phyloP scores from a whole-genome alignment of 1,140 invertebrate species.

The Anthonomus grandis region DNA sequence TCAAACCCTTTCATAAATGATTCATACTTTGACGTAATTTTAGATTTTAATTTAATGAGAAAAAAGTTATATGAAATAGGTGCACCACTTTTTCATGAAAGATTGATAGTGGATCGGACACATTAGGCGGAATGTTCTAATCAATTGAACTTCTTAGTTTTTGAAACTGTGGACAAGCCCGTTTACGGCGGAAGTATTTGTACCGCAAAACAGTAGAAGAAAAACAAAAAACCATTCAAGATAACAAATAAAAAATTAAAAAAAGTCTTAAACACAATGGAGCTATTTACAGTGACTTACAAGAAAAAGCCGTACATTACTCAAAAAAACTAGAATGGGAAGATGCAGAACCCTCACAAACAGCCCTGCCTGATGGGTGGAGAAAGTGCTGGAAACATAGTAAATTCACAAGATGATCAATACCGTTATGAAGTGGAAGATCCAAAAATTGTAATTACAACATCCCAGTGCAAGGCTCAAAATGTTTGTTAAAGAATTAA shows the following conservation, averaged over 20 bases:
- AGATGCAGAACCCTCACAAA: conserved; percentile 74
- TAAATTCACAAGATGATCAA: conserved; percentile 87
- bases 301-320: conserved; percentile 73
- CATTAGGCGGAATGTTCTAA: too few relatives aligned
- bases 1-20: too few relatives aligned
- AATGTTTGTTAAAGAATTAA: conserved; percentile 96
- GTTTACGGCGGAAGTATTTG: conserved; percentile 89
- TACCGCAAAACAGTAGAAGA: conserved; percentile 90
- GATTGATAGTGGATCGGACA: too few relatives aligned
- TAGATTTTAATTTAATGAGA: too few relatives aligned
- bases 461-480: conserved; percentile 95
- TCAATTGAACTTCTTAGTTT: too few relatives aligned
- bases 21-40: too few relatives aligned
- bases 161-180: conserved; percentile 86
- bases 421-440: conserved; percentile 96
- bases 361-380: conserved; percentile 64
- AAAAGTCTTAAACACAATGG: conserved; percentile 78
- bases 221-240: conserved; percentile 79
- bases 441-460: conserved; percentile 98
- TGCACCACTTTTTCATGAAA: too few relatives aligned
- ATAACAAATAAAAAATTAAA: conserved; percentile 85
- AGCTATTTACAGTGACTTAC: conserved; percentile 79
- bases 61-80: too few relatives aligned
- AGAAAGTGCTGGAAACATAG: conserved; percentile 63
- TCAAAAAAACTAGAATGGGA: conserved; percentile 86